These are phyloP conservation scores for Monodelphis domestica DNA, from an alignment of 2,797 vertebrate species.

Conservation along the genomic window DNA sequence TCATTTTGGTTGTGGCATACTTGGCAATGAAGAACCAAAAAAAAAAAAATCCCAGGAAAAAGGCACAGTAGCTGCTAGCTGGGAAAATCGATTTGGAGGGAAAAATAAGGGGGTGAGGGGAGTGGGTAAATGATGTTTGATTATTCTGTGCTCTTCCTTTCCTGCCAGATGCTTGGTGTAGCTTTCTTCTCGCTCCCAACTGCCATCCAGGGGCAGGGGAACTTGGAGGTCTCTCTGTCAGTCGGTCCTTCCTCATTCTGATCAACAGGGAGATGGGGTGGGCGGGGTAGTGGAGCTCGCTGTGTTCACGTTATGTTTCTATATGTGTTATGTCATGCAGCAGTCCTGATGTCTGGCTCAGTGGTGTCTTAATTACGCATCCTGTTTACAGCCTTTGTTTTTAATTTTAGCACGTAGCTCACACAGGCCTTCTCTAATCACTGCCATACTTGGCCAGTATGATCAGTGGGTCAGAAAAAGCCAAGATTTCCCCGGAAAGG, in stretches of 20 bases:
- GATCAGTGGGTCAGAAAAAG: slow-evolving; percentile 81
- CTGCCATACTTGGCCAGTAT: slow-evolving; percentile 76
- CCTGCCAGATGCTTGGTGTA: slow-evolving; percentile 52
- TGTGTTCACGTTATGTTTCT: neutral
- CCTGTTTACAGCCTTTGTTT: slow-evolving; percentile 92
- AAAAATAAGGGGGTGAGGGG: slow-evolving; percentile 29
- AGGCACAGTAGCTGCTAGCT: neutral
- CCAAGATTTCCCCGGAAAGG: slow-evolving; percentile 63
- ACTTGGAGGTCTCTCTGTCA: neutral
- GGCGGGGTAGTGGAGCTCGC: neutral
- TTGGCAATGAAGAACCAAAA: slow-evolving; percentile 1
- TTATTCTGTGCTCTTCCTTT: neutral
- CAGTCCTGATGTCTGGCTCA: slow-evolving; percentile 86
- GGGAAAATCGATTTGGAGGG: neutral
- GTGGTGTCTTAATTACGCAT: slow-evolving; percentile 89
- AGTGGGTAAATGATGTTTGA: slow-evolving; percentile 21
- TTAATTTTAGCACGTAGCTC: slow-evolving; percentile 86
- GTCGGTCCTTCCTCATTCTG: neutral
- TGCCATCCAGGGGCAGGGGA: neutral
- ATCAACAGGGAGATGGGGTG: neutral
- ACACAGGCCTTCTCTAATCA: slow-evolving; percentile 78
- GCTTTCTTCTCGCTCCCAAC: slow-evolving; percentile 26
- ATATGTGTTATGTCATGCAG: slow-evolving; percentile 82
- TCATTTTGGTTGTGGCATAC: slow-evolving; percentile 68
- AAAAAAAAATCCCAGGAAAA: slow-evolving; percentile 62